Evolutionary conservation across 2,113 vertebrate species (phyloP).

Genomic region (Meriones unguiculatus): DNA sequence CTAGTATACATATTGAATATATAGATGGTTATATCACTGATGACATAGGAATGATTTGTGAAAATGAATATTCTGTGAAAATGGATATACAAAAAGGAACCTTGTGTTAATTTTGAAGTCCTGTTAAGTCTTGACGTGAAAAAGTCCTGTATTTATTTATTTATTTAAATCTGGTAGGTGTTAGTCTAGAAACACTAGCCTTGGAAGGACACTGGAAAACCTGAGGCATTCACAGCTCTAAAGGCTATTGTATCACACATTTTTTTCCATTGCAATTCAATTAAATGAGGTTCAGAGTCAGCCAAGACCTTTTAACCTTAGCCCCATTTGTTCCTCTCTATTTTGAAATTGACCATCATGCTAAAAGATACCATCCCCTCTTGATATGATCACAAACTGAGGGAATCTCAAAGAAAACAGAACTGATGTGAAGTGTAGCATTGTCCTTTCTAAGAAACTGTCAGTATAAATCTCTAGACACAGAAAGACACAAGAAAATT

Average conservation of each 20-base stretch:
- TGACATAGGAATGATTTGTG: not conserved
- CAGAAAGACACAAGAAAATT: conserved; percentile 64
- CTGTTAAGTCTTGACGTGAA: not conserved
- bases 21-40: not conserved
- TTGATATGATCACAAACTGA: conserved; percentile 47
- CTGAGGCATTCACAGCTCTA: not conserved
- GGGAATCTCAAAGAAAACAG: conserved; percentile 64
- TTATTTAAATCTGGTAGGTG: not conserved
- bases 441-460: conserved; percentile 68
- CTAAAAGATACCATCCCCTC: conserved; percentile 58
- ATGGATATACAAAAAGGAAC: not conserved
- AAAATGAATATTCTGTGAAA: not conserved
- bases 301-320: conserved; percentile 69
- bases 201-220: not conserved
- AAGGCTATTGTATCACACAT: not conserved
- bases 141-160: too few species aligned
- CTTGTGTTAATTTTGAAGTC: not conserved
- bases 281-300: conserved; percentile 63
- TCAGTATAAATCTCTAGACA: conserved; percentile 75
- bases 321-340: conserved; percentile 64
- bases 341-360: conserved; percentile 67
- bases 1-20: not conserved
- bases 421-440: conserved; percentile 61
- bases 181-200: not conserved
- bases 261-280: conserved; percentile 67